phyloP scores from a whole-genome alignment of 2,797 vertebrate genomes.

The Rhinichthys osculus region DNA sequence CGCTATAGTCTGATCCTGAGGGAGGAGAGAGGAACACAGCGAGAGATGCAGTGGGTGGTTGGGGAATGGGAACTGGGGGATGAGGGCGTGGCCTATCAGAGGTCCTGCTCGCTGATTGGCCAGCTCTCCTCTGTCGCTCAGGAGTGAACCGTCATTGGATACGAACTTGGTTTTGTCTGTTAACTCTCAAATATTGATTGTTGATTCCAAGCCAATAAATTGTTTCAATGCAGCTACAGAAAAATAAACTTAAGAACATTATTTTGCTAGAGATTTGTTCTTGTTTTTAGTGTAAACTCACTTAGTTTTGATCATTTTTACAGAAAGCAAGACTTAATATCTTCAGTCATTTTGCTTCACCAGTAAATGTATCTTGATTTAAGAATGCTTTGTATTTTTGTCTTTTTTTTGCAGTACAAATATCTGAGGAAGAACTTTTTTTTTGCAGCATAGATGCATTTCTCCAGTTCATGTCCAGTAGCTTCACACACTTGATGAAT shows the following conservation, averaged over 20 bases:
- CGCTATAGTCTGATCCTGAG: conserved; percentile 64
- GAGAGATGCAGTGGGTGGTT: conserved; percentile 48
- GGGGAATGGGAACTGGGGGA: conserved; percentile 54
- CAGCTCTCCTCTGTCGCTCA: neutral
- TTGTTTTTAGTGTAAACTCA: neutral
- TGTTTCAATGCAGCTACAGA: neutral
- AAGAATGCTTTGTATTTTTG: neutral
- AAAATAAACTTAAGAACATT: neutral
- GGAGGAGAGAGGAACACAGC: conserved; percentile 35
- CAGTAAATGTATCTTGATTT: neutral
- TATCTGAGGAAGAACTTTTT: no score
- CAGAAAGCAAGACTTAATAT: neutral
- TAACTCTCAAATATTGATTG: neutral
- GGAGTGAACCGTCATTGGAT: neutral
- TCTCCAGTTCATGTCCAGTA: neutral
- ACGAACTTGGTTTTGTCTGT: neutral
- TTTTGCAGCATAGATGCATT: no score
- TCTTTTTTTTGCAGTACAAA: no score
- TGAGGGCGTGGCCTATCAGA: conserved; percentile 20
- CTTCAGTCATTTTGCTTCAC: neutral
- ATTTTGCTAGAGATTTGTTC: neutral
- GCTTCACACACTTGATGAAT: neutral
- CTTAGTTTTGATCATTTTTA: neutral
- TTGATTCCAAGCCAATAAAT: neutral
- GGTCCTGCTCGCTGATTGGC: conserved; percentile 20